Conservation (phyloP, 2,113 vertebrate genomes). For the Elanoides forficatus region DNA sequence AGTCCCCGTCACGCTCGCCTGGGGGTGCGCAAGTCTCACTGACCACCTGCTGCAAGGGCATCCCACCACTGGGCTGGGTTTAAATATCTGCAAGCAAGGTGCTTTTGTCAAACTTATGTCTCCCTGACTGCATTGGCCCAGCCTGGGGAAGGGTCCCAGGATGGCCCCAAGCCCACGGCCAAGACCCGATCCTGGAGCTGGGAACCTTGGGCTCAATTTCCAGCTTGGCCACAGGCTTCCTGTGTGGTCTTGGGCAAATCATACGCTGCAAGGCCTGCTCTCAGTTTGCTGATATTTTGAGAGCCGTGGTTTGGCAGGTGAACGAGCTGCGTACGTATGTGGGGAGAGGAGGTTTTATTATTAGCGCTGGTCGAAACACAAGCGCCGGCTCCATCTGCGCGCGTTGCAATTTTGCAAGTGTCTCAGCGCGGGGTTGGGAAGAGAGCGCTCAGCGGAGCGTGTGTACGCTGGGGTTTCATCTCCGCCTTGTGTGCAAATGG, state of each 20-base stretch:
- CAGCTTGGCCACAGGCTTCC: slow-evolving; percentile 46
- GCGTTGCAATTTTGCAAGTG: neutral
- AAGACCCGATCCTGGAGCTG: fast-evolving
- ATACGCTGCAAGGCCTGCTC: neutral
- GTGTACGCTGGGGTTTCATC: neutral
- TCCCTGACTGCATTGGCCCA: neutral
- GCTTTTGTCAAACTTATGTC: neutral
- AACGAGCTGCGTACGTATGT: neutral
- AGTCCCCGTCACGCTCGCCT: fast-evolving
- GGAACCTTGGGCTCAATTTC: neutral
- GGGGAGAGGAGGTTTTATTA: slow-evolving; percentile 50
- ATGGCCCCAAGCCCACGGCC: fast-evolving
- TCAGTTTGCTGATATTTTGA: slow-evolving; percentile 46
- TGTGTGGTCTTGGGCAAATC: slow-evolving; percentile 64
- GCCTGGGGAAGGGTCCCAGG: neutral
- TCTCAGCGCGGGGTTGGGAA: neutral
- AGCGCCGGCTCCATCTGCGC: neutral
- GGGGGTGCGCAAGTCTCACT: neutral
- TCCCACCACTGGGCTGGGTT: neutral
- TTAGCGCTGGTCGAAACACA: neutral
- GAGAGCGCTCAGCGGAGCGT: neutral
- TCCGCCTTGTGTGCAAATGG: slow-evolving; percentile 1
- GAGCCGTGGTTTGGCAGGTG: slow-evolving; percentile 61
- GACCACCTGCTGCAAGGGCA: slow-evolving; percentile 15
- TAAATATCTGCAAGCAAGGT: neutral